Evolutionary conservation across 2,888 invertebrate species (phyloP), one percentile per base, ranked within the genome.

Genomic region (Timema cristinae): DNA sequence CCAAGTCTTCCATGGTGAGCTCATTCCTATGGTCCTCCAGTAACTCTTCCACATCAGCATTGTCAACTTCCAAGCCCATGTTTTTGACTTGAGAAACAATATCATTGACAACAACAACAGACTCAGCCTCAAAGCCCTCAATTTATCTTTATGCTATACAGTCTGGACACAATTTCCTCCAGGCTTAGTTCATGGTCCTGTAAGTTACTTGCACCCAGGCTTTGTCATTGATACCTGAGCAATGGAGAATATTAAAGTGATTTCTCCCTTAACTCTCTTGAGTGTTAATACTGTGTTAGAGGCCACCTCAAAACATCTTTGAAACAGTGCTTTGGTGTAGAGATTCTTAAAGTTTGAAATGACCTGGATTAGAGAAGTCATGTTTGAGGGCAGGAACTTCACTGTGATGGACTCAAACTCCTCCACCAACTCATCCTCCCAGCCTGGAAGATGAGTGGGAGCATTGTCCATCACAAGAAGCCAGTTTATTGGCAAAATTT

Each of bases 311-410:
- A 79, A 79, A 74, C 77, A 80, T 67, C 74, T 73, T 73, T 74
- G 68, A 77, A 79, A 69, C 77, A 72, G 32, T 68, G 75, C 72
- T 72, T 80, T 80, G 48, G 77, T 80, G 76, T 78, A 79, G 54
- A 79, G 72, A 71, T 78, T 79, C 74, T 80, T 79, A 75, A 79
- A 79, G 74, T 78, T 78, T 66, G 76, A 76, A 75, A 77, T 75
- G 11, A 77, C 76, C 76, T 79, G 79, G 11, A 80, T 71, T 70
- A 79, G 67, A 70, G 78, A 73, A 76, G 77, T 78, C 74, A 77
- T 78, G 75, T 77, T 77, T 73, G 76, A 75, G 69, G 75, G 75
- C 54, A 77, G 68, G 70, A 73, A 77, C 67, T 70, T 74, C 15
- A 76, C 73, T 70, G 75, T 70, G 68, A 76, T 73, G 67, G 75